Base-by-base conservation (phyloP, 2,113 vertebrate species). In the Acinonyx jubatus region DNA sequence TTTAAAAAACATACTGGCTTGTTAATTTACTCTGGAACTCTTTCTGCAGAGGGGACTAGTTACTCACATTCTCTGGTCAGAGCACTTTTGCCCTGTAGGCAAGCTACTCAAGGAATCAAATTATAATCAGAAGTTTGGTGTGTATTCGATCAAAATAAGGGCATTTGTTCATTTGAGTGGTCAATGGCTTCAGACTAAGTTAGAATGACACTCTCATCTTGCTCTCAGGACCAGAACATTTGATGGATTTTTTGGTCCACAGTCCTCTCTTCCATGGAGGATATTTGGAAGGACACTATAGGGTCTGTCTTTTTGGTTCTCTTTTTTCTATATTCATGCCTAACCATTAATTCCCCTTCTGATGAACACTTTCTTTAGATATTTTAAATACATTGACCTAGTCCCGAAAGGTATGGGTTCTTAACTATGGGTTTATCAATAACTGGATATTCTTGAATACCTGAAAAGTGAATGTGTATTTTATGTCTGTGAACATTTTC, bases 121-220 rank as follows among this genome's bases (percentile, higher is more conserved):
- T 66, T 85, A 66, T 45, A 85, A 96, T 50, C 50, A 95, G 78
- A 95, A 85, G 23, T 91, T 48, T 91, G 23, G 41, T 80, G 57
- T 29, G 4, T 18, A 66, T 65, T 33, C 68, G 31, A 41, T 85
- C 29, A 90, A 78, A 93, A 50, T 16, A 61, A 90, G 33, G 52
- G 52, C 48, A 88, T 87, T 74, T 55, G 79, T 65, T 57, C 6
- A 23, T 86, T 41, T 52, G 50, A 82, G 45, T 38, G 27, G 11
- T 61, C 61, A 80, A 95, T 78, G 41, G 6, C 14, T n/a, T 88
- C 50, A 73, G 38, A 52, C 21, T 91, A 69, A 57, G 31, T 31
- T 74, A n/a, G 71, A 31, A 19, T 5, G 21, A 91, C 68, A 45
- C 27, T 45, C n/a, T 48, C 11, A 52, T 38, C 38, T 66, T 97